Conservation (phyloP, 2,113 vertebrate species). For the Lophura nycthemera region DNA sequence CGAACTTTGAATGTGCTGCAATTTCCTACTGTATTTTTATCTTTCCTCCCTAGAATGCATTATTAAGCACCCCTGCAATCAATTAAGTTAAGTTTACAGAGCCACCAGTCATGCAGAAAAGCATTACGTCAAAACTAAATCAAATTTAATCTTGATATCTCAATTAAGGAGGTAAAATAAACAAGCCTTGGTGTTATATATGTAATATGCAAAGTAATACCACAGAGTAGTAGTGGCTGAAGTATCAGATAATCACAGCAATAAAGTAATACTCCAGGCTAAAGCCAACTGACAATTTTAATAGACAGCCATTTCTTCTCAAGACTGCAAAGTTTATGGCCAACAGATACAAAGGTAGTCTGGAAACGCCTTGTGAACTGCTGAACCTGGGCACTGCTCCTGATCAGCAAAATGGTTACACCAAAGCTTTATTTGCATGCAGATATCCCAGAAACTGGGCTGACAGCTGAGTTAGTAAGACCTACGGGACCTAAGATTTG, state of each 20-base stretch:
- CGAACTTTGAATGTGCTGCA: not conserved
- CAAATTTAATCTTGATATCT: not conserved
- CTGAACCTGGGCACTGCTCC: not conserved
- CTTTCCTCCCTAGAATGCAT: not conserved
- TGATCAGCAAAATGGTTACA: not conserved
- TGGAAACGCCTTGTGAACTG: fast-evolving
- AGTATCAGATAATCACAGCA: not conserved
- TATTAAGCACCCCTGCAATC: not conserved
- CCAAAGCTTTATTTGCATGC: not conserved
- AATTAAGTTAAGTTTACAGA: not conserved
- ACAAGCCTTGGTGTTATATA: not conserved
- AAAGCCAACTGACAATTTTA: not conserved
- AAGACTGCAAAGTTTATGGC: not conserved
- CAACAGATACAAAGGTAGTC: not conserved
- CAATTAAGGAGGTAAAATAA: not conserved
- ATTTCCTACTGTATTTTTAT: not conserved
- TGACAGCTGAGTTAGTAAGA: not conserved
- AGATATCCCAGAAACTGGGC: not conserved
- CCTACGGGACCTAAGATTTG: not conserved
- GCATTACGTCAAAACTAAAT: not conserved
- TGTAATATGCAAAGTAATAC: not conserved
- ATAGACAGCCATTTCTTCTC: not conserved
- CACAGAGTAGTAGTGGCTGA: not conserved
- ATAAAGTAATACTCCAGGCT: not conserved
- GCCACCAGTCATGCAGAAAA: not conserved